phyloP scores from a whole-genome alignment of 2,113 vertebrate species.

The Erinaceus europaeus region DNA sequence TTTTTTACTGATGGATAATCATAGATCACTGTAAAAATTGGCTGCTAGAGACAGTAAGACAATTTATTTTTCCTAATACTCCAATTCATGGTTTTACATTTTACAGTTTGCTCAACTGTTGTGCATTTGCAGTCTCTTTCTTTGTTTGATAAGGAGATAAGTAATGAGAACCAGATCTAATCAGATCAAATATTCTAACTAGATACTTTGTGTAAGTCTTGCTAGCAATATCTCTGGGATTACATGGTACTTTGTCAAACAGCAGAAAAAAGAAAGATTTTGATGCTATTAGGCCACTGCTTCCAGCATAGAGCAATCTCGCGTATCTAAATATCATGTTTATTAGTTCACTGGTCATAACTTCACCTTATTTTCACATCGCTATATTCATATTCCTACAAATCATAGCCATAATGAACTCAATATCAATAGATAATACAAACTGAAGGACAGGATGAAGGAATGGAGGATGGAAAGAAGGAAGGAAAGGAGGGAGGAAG shows the following conservation, averaged over 20 bases:
- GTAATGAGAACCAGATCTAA: not conserved
- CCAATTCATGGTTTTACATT: slow-evolving; percentile 13
- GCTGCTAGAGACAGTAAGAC: not conserved
- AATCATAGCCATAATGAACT: not conserved
- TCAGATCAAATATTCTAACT: not conserved
- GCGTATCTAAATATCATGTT: not conserved
- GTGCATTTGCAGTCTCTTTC: not conserved
- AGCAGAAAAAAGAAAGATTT: not conserved
- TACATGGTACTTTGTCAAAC: not conserved
- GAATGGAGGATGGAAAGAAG: no score
- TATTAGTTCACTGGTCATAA: not conserved
- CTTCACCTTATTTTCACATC: not conserved
- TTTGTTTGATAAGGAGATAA: not conserved
- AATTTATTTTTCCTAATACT: slow-evolving; percentile 40
- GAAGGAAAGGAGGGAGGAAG: no score
- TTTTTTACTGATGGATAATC: slow-evolving; percentile 23
- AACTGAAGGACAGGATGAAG: no score
- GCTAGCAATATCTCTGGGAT: not conserved
- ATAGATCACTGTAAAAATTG: slow-evolving; percentile 50
- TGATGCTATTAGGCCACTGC: not conserved
- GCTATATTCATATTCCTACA: not conserved
- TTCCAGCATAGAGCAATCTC: not conserved
- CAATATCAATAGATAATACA: not conserved
- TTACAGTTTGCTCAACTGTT: not conserved
- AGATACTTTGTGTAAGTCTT: not conserved